phyloP scores from a whole-genome alignment of 2,888 invertebrate species.

The Plagiodera versicolora region DNA sequence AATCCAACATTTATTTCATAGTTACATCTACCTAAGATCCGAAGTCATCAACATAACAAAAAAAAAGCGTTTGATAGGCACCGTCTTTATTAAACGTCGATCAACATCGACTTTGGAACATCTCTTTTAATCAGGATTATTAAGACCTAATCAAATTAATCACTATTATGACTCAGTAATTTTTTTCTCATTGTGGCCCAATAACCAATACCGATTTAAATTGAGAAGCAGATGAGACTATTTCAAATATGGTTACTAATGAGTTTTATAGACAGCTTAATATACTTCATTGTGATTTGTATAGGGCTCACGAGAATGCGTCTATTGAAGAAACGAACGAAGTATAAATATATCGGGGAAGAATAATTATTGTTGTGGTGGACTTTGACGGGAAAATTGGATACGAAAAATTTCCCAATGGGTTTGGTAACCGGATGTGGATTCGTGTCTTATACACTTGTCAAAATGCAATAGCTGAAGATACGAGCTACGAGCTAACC shows the following conservation, averaged over 20 bases:
- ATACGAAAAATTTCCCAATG: neutral
- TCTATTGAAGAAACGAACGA: slow-evolving; percentile 4
- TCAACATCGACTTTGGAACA: slow-evolving; percentile 20
- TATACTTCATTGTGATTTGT: slow-evolving; percentile 5
- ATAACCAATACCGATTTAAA: neutral
- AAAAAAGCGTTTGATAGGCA: slow-evolving; percentile 1
- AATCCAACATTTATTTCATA: no score
- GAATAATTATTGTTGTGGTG: slow-evolving; percentile 2
- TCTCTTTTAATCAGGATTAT: slow-evolving; percentile 31
- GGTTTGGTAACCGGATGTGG: neutral
- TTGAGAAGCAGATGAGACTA: slow-evolving; percentile 1
- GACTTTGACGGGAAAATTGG: neutral
- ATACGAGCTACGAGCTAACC: no score
- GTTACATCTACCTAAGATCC: no score
- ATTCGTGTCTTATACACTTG: no score
- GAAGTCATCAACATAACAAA: neutral
- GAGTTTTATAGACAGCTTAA: slow-evolving; percentile 14
- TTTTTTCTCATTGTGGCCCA: slow-evolving; percentile 22
- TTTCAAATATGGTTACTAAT: slow-evolving; percentile 11
- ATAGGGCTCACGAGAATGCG: slow-evolving; percentile 3
- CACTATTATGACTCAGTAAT: slow-evolving; percentile 31
- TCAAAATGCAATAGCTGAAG: no score
- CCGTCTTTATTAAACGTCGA: slow-evolving; percentile 5
- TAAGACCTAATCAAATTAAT: slow-evolving; percentile 31
- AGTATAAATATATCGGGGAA: slow-evolving; percentile 5